These are phyloP conservation scores for Amia ocellicauda DNA, from an alignment of 2,113 vertebrate species.

Conservation along the genomic window DNA sequence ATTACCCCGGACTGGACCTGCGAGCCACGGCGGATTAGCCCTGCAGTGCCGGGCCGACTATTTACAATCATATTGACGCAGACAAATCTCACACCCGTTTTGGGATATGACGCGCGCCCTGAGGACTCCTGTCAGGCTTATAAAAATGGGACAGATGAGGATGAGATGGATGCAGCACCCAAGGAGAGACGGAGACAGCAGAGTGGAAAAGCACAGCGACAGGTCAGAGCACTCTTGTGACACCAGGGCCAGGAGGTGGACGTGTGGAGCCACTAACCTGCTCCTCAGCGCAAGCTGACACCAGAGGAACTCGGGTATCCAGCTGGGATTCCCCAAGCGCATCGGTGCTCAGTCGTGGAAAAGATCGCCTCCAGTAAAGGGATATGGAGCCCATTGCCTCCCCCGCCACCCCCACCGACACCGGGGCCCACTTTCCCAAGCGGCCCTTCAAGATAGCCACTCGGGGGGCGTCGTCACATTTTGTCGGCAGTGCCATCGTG, in stretches of 20 bases:
- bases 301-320: too few species aligned
- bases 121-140: background rate
- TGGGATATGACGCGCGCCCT: conserved; percentile 43
- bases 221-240: too few species aligned
- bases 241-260: too few species aligned
- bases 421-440: conserved; percentile 27
- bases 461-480: conserved; percentile 60
- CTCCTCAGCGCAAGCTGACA: too few species aligned
- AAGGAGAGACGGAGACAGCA: background rate
- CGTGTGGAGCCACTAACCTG: too few species aligned
- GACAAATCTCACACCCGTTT: conserved; percentile 2
- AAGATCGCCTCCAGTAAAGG: background rate
- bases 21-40: conserved; percentile 29
- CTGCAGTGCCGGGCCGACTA: conserved; percentile 12
- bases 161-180: background rate
- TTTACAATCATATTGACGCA: conserved; percentile 48
- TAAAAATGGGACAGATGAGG: background rate
- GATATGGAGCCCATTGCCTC: conserved; percentile 40
- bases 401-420: conserved; percentile 16
- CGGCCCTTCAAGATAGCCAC: conserved; percentile 33
- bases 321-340: too few species aligned
- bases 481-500: conserved; percentile 60
- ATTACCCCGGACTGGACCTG: too few species aligned
- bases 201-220: too few species aligned
- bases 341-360: too few species aligned